Evolutionary conservation across 2,888 invertebrate species (phyloP).

Genomic region (Neoitamus cyanurus): DNA sequence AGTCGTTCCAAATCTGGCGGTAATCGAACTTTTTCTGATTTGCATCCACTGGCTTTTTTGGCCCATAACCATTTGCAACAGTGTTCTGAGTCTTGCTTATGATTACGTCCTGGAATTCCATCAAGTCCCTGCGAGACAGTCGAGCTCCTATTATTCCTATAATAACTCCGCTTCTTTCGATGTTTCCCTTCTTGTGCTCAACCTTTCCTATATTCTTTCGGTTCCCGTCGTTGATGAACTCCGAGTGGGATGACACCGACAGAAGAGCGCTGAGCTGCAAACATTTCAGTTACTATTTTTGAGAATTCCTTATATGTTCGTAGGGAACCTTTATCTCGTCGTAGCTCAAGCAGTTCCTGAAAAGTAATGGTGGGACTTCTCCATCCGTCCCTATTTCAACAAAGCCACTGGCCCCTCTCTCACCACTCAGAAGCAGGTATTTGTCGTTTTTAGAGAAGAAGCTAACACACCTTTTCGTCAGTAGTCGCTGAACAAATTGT

Average conservation of each 20-base stretch:
- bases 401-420: constrained; percentile 68
- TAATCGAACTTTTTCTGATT: constrained; percentile 9
- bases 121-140: constrained; percentile 66
- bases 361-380: constrained; percentile 66
- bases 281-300: background rate
- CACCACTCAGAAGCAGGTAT: constrained; percentile 65
- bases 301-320: background rate
- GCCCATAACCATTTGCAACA: constrained; percentile 66
- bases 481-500: constrained; percentile 68
- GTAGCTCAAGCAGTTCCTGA: constrained; percentile 69
- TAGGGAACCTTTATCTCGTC: constrained; percentile 70
- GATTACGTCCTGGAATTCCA: constrained; percentile 70
- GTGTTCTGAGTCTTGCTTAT: constrained; percentile 68
- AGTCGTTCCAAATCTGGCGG: constrained; percentile 55
- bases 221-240: constrained; percentile 71
- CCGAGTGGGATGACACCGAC: constrained; percentile 69
- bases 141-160: constrained; percentile 68
- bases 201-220: constrained; percentile 68
- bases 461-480: constrained; percentile 68
- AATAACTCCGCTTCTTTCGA: constrained; percentile 68
- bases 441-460: constrained; percentile 67
- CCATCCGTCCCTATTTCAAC: constrained; percentile 68
- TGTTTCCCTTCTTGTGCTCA: constrained; percentile 60
- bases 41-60: constrained; percentile 31
- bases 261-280: constrained; percentile 67